A percentile compares a stretch with the other conserved stretches of the same genome.
These are phyloP conservation scores for Brenthis hecate DNA, from an alignment of 2,888 invertebrate genomes.

Conservation along the genomic window DNA sequence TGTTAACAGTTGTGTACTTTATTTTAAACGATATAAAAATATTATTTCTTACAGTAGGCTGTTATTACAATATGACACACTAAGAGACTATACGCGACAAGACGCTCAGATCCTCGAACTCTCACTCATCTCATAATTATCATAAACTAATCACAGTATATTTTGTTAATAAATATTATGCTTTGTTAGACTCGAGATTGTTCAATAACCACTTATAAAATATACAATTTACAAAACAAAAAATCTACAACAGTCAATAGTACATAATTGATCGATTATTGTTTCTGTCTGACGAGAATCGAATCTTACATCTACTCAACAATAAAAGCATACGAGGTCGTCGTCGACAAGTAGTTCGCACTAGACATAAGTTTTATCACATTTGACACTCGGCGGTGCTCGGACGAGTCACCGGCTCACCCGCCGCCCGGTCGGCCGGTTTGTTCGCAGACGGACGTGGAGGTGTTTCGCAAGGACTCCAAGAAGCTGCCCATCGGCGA, in stretches of 20 bases:
- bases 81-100: conserved; percentile 27
- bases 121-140: conserved; percentile 42
- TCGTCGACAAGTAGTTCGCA: conserved; percentile 51
- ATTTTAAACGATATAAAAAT: conserved; percentile 80
- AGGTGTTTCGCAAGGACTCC: conserved; percentile 98
- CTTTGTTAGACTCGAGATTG: conserved; percentile 64
- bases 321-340: conserved; percentile 65
- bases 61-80: conserved; percentile 54
- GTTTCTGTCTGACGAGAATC: conserved; percentile 58
- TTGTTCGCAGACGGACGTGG: conserved; percentile 91
- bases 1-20: conserved; percentile 75
- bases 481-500: conserved; percentile 98
- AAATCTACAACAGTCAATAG: conserved; percentile 62
- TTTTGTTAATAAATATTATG: conserved; percentile 71
- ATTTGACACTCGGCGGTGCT: conserved; percentile 45
- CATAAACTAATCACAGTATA: conserved; percentile 70
- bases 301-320: conserved; percentile 64
- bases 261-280: conserved; percentile 59
- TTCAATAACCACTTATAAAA: conserved; percentile 74
- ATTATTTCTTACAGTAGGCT: conserved; percentile 72
- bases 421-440: conserved; percentile 40
- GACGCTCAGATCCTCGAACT: conserved; percentile 22
- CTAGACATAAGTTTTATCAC: conserved; percentile 50
- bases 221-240: conserved; percentile 72
- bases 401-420: conserved; percentile 40